These are phyloP conservation scores for Phyllotis vaccarum DNA, from an alignment of 2,797 vertebrate genomes.

Conservation along the genomic window DNA sequence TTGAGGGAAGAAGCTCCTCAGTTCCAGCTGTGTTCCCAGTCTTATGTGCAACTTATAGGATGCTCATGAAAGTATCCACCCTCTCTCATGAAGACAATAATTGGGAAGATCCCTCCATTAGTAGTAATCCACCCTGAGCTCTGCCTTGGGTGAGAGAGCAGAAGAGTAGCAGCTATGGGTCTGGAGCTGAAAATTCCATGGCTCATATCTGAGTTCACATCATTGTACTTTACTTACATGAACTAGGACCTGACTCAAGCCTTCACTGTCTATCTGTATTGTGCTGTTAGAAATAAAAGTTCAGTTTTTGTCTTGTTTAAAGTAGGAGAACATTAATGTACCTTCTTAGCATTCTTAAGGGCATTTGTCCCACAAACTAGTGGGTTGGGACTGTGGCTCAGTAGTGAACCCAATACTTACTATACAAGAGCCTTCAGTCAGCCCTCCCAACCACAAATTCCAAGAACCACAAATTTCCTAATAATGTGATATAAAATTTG, in stretches of 20 bases:
- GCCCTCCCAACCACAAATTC: not conserved
- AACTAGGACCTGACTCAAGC: not conserved
- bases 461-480: not conserved
- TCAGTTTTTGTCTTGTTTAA: not conserved
- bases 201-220: not conserved
- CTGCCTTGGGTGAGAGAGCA: too few relatives aligned
- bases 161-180: not conserved
- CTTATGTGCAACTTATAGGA: not conserved
- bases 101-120: too few relatives aligned
- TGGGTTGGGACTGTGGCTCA: too few relatives aligned
- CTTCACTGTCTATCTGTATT: not conserved
- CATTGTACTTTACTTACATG: not conserved
- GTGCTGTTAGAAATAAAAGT: not conserved
- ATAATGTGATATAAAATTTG: too few relatives aligned
- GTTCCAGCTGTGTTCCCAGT: too few relatives aligned
- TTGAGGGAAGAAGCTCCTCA: too few relatives aligned
- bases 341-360: too few relatives aligned
- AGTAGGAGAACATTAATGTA: too few relatives aligned
- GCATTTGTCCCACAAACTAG: too few relatives aligned
- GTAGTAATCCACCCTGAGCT: too few relatives aligned
- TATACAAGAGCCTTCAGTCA: not conserved
- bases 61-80: not conserved
- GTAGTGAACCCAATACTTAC: not conserved
- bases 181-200: not conserved
- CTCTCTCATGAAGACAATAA: not conserved